These are phyloP conservation scores for Drosophila nigrodunni DNA, from an alignment of 1,140 invertebrate species.

Conservation along the genomic window DNA sequence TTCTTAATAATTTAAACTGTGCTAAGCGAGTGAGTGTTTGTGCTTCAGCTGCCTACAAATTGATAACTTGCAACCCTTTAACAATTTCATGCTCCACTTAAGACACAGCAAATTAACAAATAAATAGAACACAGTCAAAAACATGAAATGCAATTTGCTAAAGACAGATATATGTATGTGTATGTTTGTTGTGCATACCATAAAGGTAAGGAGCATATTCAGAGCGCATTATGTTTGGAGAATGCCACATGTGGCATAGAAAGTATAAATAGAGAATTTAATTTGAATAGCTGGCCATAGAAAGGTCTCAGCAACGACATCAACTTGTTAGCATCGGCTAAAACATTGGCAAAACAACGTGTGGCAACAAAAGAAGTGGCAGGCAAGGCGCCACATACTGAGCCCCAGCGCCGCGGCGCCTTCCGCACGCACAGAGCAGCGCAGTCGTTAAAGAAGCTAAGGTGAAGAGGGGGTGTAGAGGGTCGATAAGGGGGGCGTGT, in stretches of 20 bases:
- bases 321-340: constrained; percentile 51
- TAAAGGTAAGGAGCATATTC: constrained; percentile 2
- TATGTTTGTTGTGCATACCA: background rate
- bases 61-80: constrained; percentile 2
- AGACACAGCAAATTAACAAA: constrained; percentile 10
- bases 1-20: too few relatives aligned
- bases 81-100: constrained; percentile 2
- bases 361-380: constrained; percentile 47
- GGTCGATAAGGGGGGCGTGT: background rate
- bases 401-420: constrained; percentile 36
- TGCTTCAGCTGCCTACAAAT: constrained; percentile 1
- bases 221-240: constrained; percentile 11
- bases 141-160: constrained; percentile 9
- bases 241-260: background rate
- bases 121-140: constrained; percentile 14
- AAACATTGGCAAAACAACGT: constrained; percentile 38
- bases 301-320: constrained; percentile 35
- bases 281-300: constrained; percentile 43
- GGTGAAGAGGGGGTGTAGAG: background rate
- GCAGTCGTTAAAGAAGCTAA: constrained; percentile 2
- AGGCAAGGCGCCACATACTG: constrained; percentile 58
- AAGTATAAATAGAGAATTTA: constrained; percentile 36
- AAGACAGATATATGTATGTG: background rate
- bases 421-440: constrained; percentile 57
- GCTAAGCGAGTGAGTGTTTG: background rate